Base-by-base conservation (phyloP, 2,888 invertebrate species). In the Brachyptera risi region DNA sequence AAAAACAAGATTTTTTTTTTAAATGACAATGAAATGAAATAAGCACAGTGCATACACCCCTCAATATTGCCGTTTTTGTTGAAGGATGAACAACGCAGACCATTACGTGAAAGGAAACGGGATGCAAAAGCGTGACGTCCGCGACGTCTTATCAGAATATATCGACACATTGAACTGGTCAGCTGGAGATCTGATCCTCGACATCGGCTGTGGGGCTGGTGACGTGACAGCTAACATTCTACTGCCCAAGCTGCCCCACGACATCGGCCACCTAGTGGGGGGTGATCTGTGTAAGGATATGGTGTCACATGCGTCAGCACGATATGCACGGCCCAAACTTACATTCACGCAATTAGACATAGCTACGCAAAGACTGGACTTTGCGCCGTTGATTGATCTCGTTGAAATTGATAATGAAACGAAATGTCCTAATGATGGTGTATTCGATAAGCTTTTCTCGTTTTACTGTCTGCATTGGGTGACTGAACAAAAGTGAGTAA, bases 401-500 rank as follows among this genome's bases (percentile, higher is more conserved):
- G 56, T 50, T 23, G 51, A 17, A 13, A 23, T 15, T 23, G 4
- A 50, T 26, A 40, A 59, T 26, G 40, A 59, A 24, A 19, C 13
- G 11, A 9, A 9, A 13, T 13, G 2, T 13, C 11, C 21, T 3
- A 15, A 23, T 37, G 26, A 31, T 15, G 47, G 44, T 4, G 31
- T 49, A 13, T 90, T 87, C 69, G 80, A 86, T 69, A 87, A 89
- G 69, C 80, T 83, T 0, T 83, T 88, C 58, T 90, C 90, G 0
- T 90, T 90, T 71, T 90, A 89, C 71, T 84, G 88, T 64, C 76
- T 92, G 2, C 90, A 91, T 69, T 91, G 91, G 91, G 83, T 90
- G 31, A 81, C 82, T 67, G 81, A 89, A 70, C 85, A 87, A 72
- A 80, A 82, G 87, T 87, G 77, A 76, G 80, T 67, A n/a, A n/a